Base-by-base conservation (phyloP, 2,888 invertebrate genomes). In the Plusia festucae region DNA sequence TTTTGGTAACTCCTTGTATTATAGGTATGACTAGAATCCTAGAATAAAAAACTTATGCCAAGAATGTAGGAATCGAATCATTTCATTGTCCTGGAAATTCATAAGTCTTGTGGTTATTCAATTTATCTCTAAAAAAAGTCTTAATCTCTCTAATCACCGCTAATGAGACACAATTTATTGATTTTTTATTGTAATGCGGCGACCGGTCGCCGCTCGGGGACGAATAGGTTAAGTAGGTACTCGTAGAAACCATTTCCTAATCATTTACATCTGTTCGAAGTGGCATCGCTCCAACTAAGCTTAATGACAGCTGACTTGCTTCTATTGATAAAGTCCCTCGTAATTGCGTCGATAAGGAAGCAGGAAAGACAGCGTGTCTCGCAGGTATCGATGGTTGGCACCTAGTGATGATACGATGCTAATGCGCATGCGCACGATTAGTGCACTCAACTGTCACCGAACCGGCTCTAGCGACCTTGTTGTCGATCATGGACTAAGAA, bases 371-470 rank as follows among this genome's bases (percentile, higher is more conserved):
- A 61, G 40, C 22, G 24, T 44, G 58, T 52, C 53, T 65, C 57
- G 51, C 22, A 30, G 20, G 22, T 9, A n/a, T 30, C 52, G 40
- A 54, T 20, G 32, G 9, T 7, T 40, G 40, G 0, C n/a, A 6
- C 40, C 15, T 51, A 30, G 30, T 49, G 44, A 57, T 67, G 22
- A 64, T 9, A 40, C 53, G 46, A 76, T 72, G 67, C 57, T 64
- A 79, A 73, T 73, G 54, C 40, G n/a, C 30, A 8, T 30, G 30
- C 30, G 24, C 34, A 18, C 68, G 60, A 73, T 74, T 69, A 73
- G 53, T 74, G 65, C 74, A 73, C 51, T 57, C 70, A 76, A 68
- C 75, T 70, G 65, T 65, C 76, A 73, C 66, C 64, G 70, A 76
- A 66, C 56, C 30, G 40, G 53, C 56, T 64, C 51, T 27, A 27